Evolutionary conservation across 35 echinoderm and acorn worm species (phyloP).

Genomic region (Amphiura filiformis): DNA sequence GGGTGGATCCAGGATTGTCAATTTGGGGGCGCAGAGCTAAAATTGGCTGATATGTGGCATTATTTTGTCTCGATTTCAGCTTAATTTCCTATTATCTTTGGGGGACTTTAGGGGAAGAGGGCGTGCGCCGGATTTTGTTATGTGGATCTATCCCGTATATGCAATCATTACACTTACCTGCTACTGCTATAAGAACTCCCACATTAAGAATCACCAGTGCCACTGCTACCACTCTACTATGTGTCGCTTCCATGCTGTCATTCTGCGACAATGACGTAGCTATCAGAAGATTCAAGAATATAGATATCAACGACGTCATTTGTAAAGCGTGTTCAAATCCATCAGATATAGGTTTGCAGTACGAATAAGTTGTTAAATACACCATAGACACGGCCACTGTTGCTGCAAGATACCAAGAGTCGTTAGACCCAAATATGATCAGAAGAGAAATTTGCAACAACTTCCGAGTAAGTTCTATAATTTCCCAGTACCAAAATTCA

Average conservation of each 20-base stretch:
- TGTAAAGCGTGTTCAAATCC: constrained; percentile 34
- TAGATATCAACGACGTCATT: constrained; percentile 17
- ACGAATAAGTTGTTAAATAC: constrained; percentile 30
- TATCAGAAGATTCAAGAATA: constrained; percentile 14
- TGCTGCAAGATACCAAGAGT: constrained; percentile 15
- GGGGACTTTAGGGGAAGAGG: too few species aligned
- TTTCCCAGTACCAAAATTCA: constrained; percentile 57
- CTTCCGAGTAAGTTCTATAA: constrained; percentile 47
- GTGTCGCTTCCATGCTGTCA: background rate
- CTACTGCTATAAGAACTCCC: background rate
- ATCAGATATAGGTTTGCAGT: constrained; percentile 30
- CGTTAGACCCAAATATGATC: constrained; percentile 18
- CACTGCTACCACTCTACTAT: background rate
- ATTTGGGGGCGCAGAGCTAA: too few species aligned
- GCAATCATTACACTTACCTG: too few species aligned
- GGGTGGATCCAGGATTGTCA: too few species aligned
- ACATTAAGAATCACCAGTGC: constrained; percentile 17
- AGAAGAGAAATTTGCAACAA: constrained; percentile 30
- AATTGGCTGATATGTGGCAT: too few species aligned
- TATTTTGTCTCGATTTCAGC: too few species aligned
- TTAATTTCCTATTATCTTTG: too few species aligned
- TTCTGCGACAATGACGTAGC: background rate
- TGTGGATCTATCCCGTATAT: too few species aligned
- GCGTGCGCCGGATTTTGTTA: too few species aligned
- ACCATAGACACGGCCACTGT: constrained; percentile 31